Evolutionary conservation across 2,113 vertebrate species (phyloP).

Genomic region (Struthidea cinerea): DNA sequence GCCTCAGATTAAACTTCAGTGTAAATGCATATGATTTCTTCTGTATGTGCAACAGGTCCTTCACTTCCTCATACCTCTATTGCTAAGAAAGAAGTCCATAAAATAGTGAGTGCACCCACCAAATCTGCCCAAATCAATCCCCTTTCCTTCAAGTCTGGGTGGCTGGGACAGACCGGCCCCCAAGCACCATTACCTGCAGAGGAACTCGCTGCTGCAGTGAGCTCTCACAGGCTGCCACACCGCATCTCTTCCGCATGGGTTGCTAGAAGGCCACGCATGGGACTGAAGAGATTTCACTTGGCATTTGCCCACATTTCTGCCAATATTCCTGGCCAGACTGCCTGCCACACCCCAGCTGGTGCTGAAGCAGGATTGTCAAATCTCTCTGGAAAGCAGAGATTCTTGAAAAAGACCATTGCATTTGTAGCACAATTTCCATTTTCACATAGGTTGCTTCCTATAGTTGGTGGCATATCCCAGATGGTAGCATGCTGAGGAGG

Average conservation of each 20-base stretch:
- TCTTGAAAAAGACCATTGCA: background rate
- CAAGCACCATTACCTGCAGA: rapidly evolving
- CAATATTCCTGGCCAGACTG: background rate
- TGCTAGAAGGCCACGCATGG: rapidly evolving
- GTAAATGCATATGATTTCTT: background rate
- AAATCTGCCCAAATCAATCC: background rate
- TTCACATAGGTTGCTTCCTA: background rate
- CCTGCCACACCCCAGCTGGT: background rate
- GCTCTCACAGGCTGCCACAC: rapidly evolving
- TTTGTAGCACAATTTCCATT: background rate
- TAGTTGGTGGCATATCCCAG: background rate
- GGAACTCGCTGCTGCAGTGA: background rate
- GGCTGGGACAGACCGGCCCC: background rate
- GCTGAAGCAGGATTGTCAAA: background rate
- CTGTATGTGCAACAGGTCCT: background rate
- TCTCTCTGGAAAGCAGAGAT: background rate
- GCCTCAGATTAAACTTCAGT: background rate
- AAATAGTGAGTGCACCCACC: background rate
- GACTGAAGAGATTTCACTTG: background rate
- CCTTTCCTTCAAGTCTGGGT: rapidly evolving
- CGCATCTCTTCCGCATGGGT: rapidly evolving
- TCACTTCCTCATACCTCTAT: background rate
- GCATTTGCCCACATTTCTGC: background rate
- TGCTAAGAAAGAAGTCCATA: background rate
- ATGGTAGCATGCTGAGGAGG: background rate